These are phyloP conservation scores for Drosophila demipolita DNA, from an alignment of 2,888 invertebrate species.

Conservation along the genomic window DNA sequence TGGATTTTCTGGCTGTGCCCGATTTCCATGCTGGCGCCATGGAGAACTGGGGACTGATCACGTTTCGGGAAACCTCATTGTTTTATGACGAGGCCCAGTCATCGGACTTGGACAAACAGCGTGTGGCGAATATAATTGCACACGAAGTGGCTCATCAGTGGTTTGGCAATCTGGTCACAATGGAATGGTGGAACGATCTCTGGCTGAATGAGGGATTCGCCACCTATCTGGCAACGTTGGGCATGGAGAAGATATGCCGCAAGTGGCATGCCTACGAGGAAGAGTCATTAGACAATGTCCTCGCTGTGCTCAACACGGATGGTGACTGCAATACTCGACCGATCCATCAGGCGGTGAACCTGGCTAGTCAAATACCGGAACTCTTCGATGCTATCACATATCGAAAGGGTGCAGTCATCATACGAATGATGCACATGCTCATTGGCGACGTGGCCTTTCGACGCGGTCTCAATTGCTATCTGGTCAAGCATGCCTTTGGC, in stretches of 20 bases:
- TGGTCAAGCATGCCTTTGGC: conserved; percentile 87
- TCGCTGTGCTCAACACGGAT: conserved; percentile 88
- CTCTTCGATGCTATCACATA: conserved; percentile 94
- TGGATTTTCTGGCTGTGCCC: conserved; percentile 92
- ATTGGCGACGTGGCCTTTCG: conserved; percentile 92
- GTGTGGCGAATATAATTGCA: conserved; percentile 86
- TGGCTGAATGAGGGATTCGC: conserved; percentile 92
- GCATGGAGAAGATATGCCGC: conserved; percentile 87
- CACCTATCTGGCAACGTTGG: conserved; percentile 87
- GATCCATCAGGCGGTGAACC: conserved; percentile 89
- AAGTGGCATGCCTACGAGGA: conserved; percentile 87
- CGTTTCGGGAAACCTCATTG: conserved; percentile 89
- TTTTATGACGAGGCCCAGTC: conserved; percentile 88
- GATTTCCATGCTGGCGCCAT: conserved; percentile 93
- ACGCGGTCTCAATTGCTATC: conserved; percentile 88
- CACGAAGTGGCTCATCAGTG: conserved; percentile 91
- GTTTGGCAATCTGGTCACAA: conserved; percentile 93
- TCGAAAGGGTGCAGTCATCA: conserved; percentile 92
- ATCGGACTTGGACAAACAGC: conserved; percentile 87
- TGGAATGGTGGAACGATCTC: conserved; percentile 92
- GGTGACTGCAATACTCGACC: conserved; percentile 91
- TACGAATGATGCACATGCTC: conserved; percentile 96
- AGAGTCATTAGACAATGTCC: conserved; percentile 85
- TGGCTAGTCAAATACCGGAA: conserved; percentile 90
- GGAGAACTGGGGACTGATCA: conserved; percentile 96